phyloP scores from a whole-genome alignment of 1,140 invertebrate species.

The Zaprionus taronus region DNA sequence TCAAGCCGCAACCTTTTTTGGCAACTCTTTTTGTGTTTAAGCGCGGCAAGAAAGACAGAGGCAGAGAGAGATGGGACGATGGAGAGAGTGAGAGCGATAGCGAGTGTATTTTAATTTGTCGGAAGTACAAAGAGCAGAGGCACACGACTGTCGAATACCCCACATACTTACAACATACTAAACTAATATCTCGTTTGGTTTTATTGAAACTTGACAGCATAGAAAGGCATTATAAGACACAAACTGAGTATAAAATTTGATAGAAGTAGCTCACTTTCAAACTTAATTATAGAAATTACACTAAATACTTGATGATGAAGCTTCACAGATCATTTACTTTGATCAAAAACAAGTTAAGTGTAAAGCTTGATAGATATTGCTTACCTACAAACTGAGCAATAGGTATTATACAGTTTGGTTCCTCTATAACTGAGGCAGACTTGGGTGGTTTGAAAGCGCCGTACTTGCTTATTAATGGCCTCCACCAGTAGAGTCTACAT shows the following conservation, averaged over 20 bases:
- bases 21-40: slow-evolving; percentile 15
- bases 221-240: no score
- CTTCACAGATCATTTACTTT: no score
- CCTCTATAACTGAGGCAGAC: neutral
- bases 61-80: neutral
- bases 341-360: no score
- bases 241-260: no score
- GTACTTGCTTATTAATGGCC: neutral
- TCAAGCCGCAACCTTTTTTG: slow-evolving; percentile 37
- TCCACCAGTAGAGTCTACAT: neutral
- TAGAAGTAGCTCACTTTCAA: no score
- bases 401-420: neutral
- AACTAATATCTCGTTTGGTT: no score
- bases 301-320: no score
- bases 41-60: neutral
- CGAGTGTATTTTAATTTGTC: slow-evolving; percentile 42
- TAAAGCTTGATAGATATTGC: no score
- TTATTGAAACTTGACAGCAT: no score
- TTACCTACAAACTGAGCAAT: neutral
- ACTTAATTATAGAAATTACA: neutral
- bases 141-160: neutral
- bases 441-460: neutral
- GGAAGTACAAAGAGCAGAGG: neutral
- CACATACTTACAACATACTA: neutral
- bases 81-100: slow-evolving; percentile 3